phyloP scores from a whole-genome alignment of 1,140 invertebrate genomes.

The Camponotus floridanus region DNA sequence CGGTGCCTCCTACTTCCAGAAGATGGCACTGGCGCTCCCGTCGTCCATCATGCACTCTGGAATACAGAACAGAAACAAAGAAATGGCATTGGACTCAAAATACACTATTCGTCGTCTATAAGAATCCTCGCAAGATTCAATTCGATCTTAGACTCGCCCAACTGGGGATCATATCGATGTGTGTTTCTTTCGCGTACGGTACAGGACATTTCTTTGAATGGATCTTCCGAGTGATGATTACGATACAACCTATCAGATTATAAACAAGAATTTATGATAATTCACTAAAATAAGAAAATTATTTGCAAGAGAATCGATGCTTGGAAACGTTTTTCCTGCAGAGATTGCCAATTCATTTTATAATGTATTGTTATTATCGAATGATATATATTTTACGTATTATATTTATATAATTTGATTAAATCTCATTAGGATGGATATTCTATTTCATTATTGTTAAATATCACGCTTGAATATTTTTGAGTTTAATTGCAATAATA shows the following conservation, averaged over 20 bases:
- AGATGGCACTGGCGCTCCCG: slow-evolving; percentile 87
- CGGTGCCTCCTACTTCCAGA: slow-evolving; percentile 89
- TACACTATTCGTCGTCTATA: slow-evolving; percentile 68
- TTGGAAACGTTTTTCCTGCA: neutral
- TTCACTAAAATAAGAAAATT: slow-evolving; percentile 11
- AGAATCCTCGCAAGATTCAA: slow-evolving; percentile 61
- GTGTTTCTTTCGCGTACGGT: slow-evolving; percentile 65
- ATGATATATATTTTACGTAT: slow-evolving; percentile 5
- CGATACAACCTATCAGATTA: slow-evolving; percentile 49
- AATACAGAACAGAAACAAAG: slow-evolving; percentile 88
- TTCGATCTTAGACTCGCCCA: slow-evolving; percentile 51
- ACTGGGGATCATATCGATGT: slow-evolving; percentile 33
- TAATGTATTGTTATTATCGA: neutral
- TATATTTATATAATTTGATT: slow-evolving; percentile 3
- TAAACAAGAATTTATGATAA: slow-evolving; percentile 47
- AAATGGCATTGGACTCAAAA: slow-evolving; percentile 82
- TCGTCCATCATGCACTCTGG: slow-evolving; percentile 88
- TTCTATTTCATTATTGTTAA: slow-evolving; percentile 28
- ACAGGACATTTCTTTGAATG: slow-evolving; percentile 77
- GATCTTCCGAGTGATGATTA: slow-evolving; percentile 37
- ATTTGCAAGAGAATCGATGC: neutral
- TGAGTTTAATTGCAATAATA: neutral
- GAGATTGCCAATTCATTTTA: neutral
- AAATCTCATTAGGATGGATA: slow-evolving; percentile 1
- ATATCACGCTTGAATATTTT: slow-evolving; percentile 19